Evolutionary conservation across 2,888 invertebrate species (phyloP), one percentile per base, ranked within the genome.

Genomic region (Balanococcus diminutus): DNA sequence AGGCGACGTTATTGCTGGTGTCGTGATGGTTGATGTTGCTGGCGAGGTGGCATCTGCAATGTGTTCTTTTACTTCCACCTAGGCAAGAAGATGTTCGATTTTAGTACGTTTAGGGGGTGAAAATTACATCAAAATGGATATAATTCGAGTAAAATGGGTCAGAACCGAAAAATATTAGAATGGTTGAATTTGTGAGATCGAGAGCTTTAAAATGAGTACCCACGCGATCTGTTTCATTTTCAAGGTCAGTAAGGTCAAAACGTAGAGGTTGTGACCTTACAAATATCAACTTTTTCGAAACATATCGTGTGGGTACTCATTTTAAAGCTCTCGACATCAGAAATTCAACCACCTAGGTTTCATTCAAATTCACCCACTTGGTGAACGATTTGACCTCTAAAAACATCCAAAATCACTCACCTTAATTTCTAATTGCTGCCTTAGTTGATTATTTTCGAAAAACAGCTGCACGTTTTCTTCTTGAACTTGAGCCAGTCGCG

Each of bases 371-470:
- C 0, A 16, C 28, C 25, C 16, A 51, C 8, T 14, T 1, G 0
- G 67, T 28, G 28, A 2, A 2, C 22, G 25, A 25, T 2, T 61
- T 11, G 0, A 25, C 2, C 25, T 1, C 11, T 8, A 25, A 25
- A 11, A 9, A 8, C 22, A 8, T 2, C 1, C 22, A 67, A 67
- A 67, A 16, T 8, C 14, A 67, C 81, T 4, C 11, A 82, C 75
- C 82, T 86, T 42, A 36, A 85, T 86, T 14, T 87, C 87, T 36
- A 87, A 67, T 42, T 87, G 87, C 46, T 87, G 81, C 51, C 86
- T 87, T 31, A 87, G 83, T 19, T 84, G 61, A 85, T 86, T 85
- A 28, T 87, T 87, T 16, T 87, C 87, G 1, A 39, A 85, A 25
- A 83, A 51, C 5, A 87, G 86, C 36, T 86, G 86, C 25, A 86